Conservation (phyloP, 37 sponge, comb jelly and placozoan genomes). For the Chondrosia reniformis region DNA sequence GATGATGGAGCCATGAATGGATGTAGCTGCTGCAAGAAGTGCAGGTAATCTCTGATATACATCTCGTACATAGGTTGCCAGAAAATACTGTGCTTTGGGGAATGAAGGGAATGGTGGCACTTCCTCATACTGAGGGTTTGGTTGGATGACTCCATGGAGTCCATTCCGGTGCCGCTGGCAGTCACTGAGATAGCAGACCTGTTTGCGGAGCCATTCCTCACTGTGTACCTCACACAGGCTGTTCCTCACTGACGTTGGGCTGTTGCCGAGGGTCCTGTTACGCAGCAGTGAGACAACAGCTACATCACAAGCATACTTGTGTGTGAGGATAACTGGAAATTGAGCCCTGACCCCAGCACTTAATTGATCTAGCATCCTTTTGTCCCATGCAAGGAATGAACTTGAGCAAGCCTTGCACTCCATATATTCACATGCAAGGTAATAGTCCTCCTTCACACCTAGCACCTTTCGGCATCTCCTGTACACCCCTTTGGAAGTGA, state of each 20-base stretch:
- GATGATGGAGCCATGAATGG: slow-evolving; percentile 20
- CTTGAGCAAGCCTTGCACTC: slow-evolving; percentile 2
- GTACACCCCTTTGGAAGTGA: slow-evolving; percentile 20
- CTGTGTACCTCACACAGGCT: background rate
- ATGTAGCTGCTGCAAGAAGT: slow-evolving; percentile 26
- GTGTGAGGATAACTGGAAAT: slow-evolving; percentile 23
- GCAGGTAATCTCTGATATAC: slow-evolving; percentile 23
- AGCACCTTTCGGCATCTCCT: background rate
- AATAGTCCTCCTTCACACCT: slow-evolving; percentile 27
- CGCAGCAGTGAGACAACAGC: slow-evolving; percentile 6
- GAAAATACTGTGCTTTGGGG: background rate
- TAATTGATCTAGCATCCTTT: slow-evolving; percentile 21
- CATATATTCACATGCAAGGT: slow-evolving; percentile 22
- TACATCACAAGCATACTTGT: slow-evolving; percentile 22
- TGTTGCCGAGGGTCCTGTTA: background rate
- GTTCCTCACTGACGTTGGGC: slow-evolving; percentile 10
- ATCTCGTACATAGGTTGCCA: slow-evolving; percentile 26
- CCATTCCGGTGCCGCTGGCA: slow-evolving; percentile 21
- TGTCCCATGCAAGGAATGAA: slow-evolving; percentile 18
- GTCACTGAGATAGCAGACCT: slow-evolving; percentile 17
- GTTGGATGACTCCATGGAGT: background rate
- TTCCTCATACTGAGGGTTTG: background rate
- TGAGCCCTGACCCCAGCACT: background rate
- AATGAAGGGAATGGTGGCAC: background rate
- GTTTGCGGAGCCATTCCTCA: background rate